Evolutionary conservation across 2,113 vertebrate species (phyloP).

Genomic region (Prinia subflava): DNA sequence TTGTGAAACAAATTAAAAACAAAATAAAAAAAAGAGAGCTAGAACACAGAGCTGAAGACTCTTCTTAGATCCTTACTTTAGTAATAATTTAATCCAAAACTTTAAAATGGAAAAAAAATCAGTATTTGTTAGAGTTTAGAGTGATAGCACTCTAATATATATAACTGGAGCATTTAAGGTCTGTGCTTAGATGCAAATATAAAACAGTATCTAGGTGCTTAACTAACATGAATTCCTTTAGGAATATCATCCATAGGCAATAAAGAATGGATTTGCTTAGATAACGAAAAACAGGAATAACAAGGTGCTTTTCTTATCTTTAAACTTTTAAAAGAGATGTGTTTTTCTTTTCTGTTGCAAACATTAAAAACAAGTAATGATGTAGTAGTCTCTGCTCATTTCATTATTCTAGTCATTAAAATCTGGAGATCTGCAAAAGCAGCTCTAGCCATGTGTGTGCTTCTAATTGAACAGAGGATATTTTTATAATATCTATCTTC

Average conservation of each 20-base stretch:
- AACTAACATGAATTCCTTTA: neutral
- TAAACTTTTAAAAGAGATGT: neutral
- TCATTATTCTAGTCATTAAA: neutral
- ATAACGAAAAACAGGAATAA: neutral
- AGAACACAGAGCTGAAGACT: neutral
- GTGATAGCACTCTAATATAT: neutral
- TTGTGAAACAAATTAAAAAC: neutral
- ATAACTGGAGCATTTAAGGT: neutral
- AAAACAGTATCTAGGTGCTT: neutral
- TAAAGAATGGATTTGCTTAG: neutral
- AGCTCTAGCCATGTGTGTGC: neutral
- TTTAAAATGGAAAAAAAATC: neutral
- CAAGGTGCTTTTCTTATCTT: neutral
- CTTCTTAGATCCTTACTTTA: neutral
- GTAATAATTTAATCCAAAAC: neutral
- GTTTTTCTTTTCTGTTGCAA: neutral
- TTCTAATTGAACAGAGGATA: neutral
- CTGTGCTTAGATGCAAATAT: neutral
- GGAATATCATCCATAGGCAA: neutral
- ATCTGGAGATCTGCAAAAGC: neutral
- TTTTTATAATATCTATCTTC: neutral
- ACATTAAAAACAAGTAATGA: neutral
- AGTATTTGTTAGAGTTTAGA: neutral
- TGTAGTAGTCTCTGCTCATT: neutral
- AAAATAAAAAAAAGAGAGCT: neutral